A percentile compares a stretch with the other conserved stretches of the same genome.
These are phyloP conservation scores for Arrhamphus sclerolepis DNA, from an alignment of 2,797 vertebrate genomes.

Conservation along the genomic window DNA sequence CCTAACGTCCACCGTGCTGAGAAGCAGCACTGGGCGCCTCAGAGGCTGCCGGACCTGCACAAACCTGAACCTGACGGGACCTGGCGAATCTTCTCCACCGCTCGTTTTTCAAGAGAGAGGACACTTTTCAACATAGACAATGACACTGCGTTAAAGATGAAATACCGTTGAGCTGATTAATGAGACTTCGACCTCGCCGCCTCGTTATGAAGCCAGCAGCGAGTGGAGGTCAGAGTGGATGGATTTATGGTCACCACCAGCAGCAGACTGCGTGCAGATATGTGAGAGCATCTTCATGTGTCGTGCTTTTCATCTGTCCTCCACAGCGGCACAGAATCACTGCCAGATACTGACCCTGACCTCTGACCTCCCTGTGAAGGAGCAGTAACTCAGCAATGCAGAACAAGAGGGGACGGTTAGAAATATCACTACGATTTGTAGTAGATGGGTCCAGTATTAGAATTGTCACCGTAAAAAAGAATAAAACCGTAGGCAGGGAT, in stretches of 20 bases:
- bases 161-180: constrained; percentile 34
- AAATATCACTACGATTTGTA: too few species aligned
- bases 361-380: constrained; percentile 28
- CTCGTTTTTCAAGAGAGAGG: constrained; percentile 35
- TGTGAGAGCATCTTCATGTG: constrained; percentile 2
- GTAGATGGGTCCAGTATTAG: too few species aligned
- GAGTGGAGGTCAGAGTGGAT: constrained; percentile 47
- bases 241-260: constrained; percentile 45
- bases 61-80: background rate
- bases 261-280: constrained; percentile 16
- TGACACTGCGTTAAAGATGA: constrained; percentile 41
- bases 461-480: too few species aligned
- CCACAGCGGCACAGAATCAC: constrained; percentile 37
- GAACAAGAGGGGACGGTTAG: constrained; percentile 10
- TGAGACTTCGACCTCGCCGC: constrained; percentile 30
- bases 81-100: constrained; percentile 5
- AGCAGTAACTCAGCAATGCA: constrained; percentile 5
- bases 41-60: background rate
- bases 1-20: background rate
- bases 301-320: constrained; percentile 1
- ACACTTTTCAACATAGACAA: constrained; percentile 18
- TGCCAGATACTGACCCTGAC: constrained; percentile 38
- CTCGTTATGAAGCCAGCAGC: constrained; percentile 33
- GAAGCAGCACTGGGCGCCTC: background rate
- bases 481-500: too few species aligned